phyloP scores from a whole-genome alignment of 2,797 vertebrate species.

The Manis javanica region DNA sequence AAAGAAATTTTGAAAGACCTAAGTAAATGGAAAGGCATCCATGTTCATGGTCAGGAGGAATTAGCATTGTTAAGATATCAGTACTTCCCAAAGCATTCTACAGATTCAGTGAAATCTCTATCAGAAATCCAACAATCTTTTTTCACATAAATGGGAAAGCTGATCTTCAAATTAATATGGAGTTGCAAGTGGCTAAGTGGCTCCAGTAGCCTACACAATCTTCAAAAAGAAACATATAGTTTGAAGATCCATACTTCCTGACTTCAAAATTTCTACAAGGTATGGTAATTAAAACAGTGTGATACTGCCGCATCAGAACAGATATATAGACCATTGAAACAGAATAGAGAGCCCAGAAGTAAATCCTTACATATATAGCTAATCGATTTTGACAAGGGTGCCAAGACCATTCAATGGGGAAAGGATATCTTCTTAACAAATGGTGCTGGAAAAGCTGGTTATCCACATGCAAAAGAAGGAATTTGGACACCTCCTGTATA shows the following conservation, averaged over 20 bases:
- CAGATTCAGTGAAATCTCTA: not conserved
- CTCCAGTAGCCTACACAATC: not conserved
- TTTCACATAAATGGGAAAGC: not conserved
- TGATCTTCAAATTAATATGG: not conserved
- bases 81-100: not conserved
- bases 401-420: not conserved
- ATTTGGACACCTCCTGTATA: not conserved
- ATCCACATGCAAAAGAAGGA: not conserved
- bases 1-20: not conserved
- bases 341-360: not conserved
- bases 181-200: not conserved
- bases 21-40: conserved; percentile 28
- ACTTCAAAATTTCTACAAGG: not conserved
- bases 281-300: not conserved
- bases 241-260: not conserved
- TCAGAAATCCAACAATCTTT: conserved; percentile 6
- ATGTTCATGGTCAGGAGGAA: not conserved
- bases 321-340: not conserved
- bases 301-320: not conserved
- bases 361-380: not conserved
- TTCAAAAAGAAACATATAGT: conserved; percentile 28
- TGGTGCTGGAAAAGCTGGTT: not conserved
- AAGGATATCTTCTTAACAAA: conserved; percentile 30
- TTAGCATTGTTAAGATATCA: conserved; percentile 8
- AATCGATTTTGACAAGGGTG: not conserved